These are phyloP conservation scores for Drosophila kurseongensis DNA, from an alignment of 1,140 invertebrate genomes.

Conservation along the genomic window DNA sequence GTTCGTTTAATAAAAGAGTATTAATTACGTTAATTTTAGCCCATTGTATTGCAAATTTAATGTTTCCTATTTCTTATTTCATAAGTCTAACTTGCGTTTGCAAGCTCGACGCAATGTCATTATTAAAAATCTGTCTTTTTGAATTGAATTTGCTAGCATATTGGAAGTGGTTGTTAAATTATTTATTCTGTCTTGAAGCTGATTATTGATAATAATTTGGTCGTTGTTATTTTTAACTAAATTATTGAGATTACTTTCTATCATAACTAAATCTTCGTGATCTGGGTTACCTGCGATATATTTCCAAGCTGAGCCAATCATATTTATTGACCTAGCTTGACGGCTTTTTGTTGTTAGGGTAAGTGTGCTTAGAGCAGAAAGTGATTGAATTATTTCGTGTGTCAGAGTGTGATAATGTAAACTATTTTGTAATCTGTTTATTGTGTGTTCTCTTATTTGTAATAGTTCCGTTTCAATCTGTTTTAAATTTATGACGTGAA, in stretches of 20 bases:
- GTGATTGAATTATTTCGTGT: constrained; percentile 7
- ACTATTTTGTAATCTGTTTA: not conserved
- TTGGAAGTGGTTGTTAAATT: too few species aligned
- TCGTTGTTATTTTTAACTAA: too few species aligned
- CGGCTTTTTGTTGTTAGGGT: not conserved
- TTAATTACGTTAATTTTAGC: constrained; percentile 18
- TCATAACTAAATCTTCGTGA: constrained; percentile 6
- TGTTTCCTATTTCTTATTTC: constrained; percentile 20
- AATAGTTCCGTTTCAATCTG: not conserved
- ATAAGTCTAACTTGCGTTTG: constrained; percentile 13
- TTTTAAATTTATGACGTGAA: not conserved
- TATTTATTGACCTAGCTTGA: not conserved
- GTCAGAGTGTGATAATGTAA: not conserved
- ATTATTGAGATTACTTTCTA: not conserved
- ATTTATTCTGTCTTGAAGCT: too few species aligned
- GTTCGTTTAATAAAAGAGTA: constrained; percentile 11
- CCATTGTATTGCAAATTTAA: constrained; percentile 18
- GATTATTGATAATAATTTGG: too few species aligned
- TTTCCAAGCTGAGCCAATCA: constrained; percentile 1
- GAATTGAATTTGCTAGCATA: too few species aligned
- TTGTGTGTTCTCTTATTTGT: not conserved
- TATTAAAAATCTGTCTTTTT: not conserved
- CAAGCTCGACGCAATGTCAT: constrained; percentile 1
- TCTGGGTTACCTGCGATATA: not conserved
- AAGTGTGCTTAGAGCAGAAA: not conserved